Conservation (phyloP, 2,797 vertebrate genomes). For the Cynopterus sphinx region DNA sequence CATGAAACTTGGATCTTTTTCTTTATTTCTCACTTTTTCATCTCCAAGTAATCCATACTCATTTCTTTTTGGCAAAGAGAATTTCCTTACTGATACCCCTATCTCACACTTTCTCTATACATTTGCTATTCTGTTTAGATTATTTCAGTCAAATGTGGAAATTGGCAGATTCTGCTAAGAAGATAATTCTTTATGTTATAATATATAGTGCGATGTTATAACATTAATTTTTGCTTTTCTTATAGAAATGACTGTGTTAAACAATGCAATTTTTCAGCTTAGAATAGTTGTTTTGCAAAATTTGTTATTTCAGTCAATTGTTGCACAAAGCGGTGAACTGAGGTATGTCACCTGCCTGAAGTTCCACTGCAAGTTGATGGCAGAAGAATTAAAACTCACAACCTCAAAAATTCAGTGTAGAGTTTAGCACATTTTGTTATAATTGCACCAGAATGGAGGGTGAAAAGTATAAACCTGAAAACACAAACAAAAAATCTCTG, state of each 20-base stretch:
- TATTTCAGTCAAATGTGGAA: neutral
- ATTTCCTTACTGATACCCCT: neutral
- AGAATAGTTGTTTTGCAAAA: neutral
- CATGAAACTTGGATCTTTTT: neutral
- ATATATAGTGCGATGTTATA: neutral
- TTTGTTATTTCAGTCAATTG: neutral
- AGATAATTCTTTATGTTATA: neutral
- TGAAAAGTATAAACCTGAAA: neutral
- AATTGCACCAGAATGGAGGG: neutral
- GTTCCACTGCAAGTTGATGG: neutral
- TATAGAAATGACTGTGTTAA: neutral
- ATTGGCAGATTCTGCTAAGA: neutral
- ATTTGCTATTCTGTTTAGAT: neutral
- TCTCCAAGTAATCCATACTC: neutral
- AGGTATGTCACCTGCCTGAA: neutral
- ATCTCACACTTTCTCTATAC: neutral
- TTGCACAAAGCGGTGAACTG: neutral
- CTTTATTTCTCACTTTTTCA: neutral
- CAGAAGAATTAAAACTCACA: slow-evolving; percentile 36
- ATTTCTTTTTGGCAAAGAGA: neutral
- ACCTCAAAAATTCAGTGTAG: neutral
- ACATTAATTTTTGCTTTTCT: neutral
- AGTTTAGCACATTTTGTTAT: neutral
- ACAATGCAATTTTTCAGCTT: neutral
- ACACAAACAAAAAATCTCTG: neutral